These are phyloP conservation scores for Lepidocolaptes lacrymiger DNA, from an alignment of 2,797 vertebrate genomes.

Conservation along the genomic window DNA sequence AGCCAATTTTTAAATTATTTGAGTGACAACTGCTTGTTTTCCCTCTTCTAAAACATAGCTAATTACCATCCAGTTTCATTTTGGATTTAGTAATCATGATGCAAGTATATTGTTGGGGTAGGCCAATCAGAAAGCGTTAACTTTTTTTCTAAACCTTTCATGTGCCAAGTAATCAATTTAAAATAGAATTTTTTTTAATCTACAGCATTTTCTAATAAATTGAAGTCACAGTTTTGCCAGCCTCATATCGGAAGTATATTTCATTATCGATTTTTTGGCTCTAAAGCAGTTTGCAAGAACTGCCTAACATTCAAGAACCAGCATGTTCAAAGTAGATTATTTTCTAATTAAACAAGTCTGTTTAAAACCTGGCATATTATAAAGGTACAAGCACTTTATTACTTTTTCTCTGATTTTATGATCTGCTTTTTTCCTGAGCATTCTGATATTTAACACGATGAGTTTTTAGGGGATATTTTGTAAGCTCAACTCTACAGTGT, in stretches of 20 bases:
- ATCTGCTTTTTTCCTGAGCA: background rate
- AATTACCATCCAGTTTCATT: conserved; percentile 2
- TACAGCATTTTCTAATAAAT: conserved; percentile 13
- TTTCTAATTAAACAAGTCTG: conserved; percentile 61
- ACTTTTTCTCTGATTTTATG: conserved; percentile 15
- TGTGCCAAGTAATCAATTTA: conserved; percentile 48
- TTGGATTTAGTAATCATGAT: conserved; percentile 38
- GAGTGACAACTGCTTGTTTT: conserved; percentile 42
- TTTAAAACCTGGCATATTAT: conserved; percentile 43
- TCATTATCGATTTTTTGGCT: conserved; percentile 55
- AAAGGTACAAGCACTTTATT: conserved; percentile 36
- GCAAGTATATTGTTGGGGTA: background rate
- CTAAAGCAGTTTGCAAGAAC: conserved; percentile 37
- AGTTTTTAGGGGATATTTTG: background rate
- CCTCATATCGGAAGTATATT: conserved; percentile 35
- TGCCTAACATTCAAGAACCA: conserved; percentile 36
- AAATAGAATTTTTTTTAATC: conserved; percentile 12
- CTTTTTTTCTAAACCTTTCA: conserved; percentile 20
- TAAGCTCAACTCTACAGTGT: background rate
- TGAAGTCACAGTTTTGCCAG: conserved; percentile 45
- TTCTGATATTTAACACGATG: background rate
- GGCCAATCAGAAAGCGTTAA: conserved; percentile 4
- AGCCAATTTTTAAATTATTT: conserved; percentile 65
- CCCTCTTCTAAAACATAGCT: background rate
- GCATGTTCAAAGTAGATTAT: conserved; percentile 16